These are phyloP conservation scores for Helarctos malayanus DNA, from an alignment of 2,797 vertebrate genomes.

Conservation along the genomic window DNA sequence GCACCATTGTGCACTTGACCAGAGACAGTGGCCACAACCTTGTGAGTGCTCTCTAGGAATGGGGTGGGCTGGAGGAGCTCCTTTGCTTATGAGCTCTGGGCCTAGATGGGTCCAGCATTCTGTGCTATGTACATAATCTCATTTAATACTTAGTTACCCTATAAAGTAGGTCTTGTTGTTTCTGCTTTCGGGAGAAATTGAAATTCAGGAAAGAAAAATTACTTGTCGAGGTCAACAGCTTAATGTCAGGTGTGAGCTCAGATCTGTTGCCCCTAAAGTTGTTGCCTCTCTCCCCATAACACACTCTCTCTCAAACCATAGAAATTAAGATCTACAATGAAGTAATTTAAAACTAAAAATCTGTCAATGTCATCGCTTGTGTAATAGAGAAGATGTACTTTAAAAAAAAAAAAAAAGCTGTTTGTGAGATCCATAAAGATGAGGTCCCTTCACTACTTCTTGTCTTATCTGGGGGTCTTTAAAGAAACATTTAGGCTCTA, in stretches of 20 bases:
- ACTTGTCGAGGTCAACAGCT: background rate
- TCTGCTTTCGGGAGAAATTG: constrained; percentile 5
- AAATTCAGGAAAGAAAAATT: constrained; percentile 48
- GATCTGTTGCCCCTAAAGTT: background rate
- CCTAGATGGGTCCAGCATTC: background rate
- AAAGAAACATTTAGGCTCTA: background rate
- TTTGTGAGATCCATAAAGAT: background rate
- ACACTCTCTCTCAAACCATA: background rate
- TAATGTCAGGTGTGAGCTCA: background rate
- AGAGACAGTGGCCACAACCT: background rate
- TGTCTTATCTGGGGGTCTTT: background rate
- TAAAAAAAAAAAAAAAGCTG: background rate
- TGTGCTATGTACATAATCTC: background rate
- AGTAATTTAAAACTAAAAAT: background rate
- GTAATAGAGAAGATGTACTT: background rate
- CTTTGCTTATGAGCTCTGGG: background rate
- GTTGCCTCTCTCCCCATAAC: background rate
- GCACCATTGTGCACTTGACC: background rate
- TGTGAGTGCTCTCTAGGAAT: background rate
- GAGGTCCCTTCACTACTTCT: background rate
- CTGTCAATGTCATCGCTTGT: background rate
- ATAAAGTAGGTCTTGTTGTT: background rate
- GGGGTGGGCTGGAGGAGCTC: background rate
- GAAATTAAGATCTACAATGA: background rate
- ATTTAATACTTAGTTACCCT: background rate